Conservation (phyloP, 2,113 vertebrate species). For the Vidua macroura region DNA sequence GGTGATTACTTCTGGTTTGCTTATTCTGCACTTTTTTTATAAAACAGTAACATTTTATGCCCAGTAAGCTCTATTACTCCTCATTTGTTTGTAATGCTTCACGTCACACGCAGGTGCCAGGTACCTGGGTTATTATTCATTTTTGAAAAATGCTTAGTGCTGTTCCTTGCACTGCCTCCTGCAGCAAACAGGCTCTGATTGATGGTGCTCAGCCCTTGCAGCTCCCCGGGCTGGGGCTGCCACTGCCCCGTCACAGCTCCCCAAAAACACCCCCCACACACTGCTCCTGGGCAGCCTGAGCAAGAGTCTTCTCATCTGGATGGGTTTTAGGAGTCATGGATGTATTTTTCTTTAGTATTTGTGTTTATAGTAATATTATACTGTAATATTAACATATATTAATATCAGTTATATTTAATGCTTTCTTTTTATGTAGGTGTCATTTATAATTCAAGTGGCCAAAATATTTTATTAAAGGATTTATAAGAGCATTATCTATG, state of each 20-base stretch:
- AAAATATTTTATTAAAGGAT: background rate
- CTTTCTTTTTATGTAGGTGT: background rate
- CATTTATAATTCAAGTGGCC: background rate
- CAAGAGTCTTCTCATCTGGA: background rate
- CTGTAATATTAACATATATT: background rate
- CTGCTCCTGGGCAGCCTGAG: background rate
- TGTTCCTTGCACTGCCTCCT: constrained; percentile 29
- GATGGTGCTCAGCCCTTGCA: constrained; percentile 22
- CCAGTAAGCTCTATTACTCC: constrained; percentile 57
- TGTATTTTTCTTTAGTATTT: background rate
- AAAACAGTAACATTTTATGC: constrained; percentile 59
- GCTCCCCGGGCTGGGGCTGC: background rate
- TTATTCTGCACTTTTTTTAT: constrained; percentile 57
- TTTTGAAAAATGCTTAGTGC: constrained; percentile 63
- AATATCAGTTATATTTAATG: background rate
- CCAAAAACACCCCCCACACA: background rate
- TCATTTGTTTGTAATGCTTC: constrained; percentile 65
- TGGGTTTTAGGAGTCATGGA: background rate
- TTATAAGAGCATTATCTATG: background rate
- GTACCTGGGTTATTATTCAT: constrained; percentile 47
- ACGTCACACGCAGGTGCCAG: constrained; percentile 50
- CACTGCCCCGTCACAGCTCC: background rate
- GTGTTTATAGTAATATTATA: background rate
- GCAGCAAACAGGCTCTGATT: constrained; percentile 41
- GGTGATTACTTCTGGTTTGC: constrained; percentile 54